Evolutionary conservation across 2,888 invertebrate genomes (phyloP), one percentile per base, ranked within the genome.

Genomic region (Metopia argyrocephala): DNA sequence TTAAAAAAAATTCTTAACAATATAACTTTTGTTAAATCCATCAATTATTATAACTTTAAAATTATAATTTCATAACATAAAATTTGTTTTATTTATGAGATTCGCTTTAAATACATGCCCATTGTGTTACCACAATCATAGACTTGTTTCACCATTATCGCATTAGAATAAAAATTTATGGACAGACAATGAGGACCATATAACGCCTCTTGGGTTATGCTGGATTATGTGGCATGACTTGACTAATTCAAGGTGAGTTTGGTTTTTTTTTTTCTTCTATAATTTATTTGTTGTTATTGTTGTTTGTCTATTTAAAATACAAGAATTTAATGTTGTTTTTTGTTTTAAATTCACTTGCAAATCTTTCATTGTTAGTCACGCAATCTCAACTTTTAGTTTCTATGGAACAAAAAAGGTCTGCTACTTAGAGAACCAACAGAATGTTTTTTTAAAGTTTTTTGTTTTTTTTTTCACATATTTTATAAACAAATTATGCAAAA

Each of bases 161-260:
- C 45, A 70, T 52, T 70, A 65, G 59, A 76, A 64, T 50, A 52
- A 54, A 50, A 65, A 31, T 46, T 52, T 28, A 62, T 23, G 66
- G 75, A 59, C 65, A 64, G 59, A 61, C 70, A 54, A 52, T 50
- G 61, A 59, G 61, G 46, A 70, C 46, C 57, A 48, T 61, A 70
- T 70, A 79, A 68, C 75, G 75, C 52, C 66, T 71, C 54, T 69
- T 62, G 61, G 68, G 61, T 69, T 54, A 73, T 76, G 38, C 59
- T 75, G 75, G 21, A 48, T 75, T 68, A 62, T 31, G 45, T 61
- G 65, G 56, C 78, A 76, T 68, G 70, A 79, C 69, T 62, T 76
- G 71, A 76, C 23, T 48, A 61, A 76, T 80, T 80, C 68, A 80
- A 80, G 76, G 76, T 76, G 66, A 76, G 23, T 52, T 65, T 65